A percentile compares a stretch with the other conserved stretches of the same genome.
Conservation (phyloP, 2,888 invertebrate genomes). For the Spisula subtruncata region DNA sequence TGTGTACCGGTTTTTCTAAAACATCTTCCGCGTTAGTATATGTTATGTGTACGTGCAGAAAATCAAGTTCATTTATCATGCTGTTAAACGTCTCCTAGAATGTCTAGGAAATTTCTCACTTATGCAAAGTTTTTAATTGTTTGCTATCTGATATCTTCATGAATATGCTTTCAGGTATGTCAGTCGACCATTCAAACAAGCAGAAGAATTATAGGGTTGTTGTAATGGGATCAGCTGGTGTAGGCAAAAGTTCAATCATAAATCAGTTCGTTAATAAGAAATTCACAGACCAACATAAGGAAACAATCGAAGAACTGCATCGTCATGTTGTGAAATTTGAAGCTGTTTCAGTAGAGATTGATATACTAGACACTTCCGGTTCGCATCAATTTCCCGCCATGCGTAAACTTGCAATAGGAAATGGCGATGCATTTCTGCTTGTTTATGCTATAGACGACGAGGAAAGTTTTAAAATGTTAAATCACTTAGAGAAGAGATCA, state of each 20-base stretch:
- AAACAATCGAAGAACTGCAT: slow-evolving; percentile 88
- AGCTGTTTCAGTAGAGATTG: slow-evolving; percentile 78
- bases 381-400: slow-evolving; percentile 87
- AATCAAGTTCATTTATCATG: too few relatives aligned
- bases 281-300: slow-evolving; percentile 84
- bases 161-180: slow-evolving; percentile 10
- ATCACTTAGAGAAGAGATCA: slow-evolving; percentile 80
- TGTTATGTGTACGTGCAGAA: too few relatives aligned
- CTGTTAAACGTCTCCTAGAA: too few relatives aligned
- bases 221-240: slow-evolving; percentile 86
- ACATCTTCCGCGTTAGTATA: too few relatives aligned
- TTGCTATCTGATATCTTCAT: not conserved
- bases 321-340: slow-evolving; percentile 85
- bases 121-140: too few relatives aligned
- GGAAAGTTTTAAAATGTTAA: slow-evolving; percentile 84
- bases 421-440: slow-evolving; percentile 87
- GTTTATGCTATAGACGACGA: slow-evolving; percentile 86
- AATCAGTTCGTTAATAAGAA: slow-evolving; percentile 86
- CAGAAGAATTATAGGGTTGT: slow-evolving; percentile 78
- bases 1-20: too few relatives aligned
- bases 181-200: not conserved
- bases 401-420: slow-evolving; percentile 86
- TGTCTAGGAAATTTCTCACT: too few relatives aligned
- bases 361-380: slow-evolving; percentile 87
- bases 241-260: slow-evolving; percentile 87